Evolutionary conservation across 2,888 invertebrate genomes (phyloP).

Genomic region (Dryomyza anilis): DNA sequence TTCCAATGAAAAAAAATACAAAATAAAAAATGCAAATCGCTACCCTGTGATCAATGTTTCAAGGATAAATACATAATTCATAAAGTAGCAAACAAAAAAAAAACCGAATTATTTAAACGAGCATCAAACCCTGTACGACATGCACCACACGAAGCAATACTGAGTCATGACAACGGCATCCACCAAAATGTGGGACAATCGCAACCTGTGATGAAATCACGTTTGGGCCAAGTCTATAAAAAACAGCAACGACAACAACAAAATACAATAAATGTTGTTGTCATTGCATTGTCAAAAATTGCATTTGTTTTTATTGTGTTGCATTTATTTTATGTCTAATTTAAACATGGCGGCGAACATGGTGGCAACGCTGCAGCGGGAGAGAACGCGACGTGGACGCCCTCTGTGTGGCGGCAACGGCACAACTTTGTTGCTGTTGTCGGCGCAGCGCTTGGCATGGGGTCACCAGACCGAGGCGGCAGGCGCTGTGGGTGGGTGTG

Average conservation of each 20-base stretch:
- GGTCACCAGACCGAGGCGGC: neutral
- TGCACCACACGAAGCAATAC: neutral
- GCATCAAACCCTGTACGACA: neutral
- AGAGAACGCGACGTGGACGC: no score
- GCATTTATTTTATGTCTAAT: neutral
- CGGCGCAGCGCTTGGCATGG: neutral
- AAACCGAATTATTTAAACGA: neutral
- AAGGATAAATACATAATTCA: neutral
- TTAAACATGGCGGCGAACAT: neutral
- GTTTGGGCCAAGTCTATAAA: neutral
- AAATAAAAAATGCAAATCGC: no score
- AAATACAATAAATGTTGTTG: neutral
- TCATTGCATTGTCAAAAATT: neutral
- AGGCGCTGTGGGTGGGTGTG: no score
- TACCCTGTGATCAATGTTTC: no score
- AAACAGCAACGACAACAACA: neutral
- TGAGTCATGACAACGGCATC: neutral
- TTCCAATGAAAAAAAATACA: no score
- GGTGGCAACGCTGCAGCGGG: no score
- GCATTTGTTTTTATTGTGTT: neutral
- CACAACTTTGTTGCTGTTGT: neutral
- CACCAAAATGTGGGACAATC: neutral
- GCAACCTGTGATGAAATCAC: neutral
- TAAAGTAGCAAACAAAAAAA: neutral
- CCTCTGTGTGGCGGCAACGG: neutral